Evolutionary conservation across 1,140 invertebrate genomes (phyloP), one percentile per base, ranked within the genome.

Genomic region (Papilio aristodemus): DNA sequence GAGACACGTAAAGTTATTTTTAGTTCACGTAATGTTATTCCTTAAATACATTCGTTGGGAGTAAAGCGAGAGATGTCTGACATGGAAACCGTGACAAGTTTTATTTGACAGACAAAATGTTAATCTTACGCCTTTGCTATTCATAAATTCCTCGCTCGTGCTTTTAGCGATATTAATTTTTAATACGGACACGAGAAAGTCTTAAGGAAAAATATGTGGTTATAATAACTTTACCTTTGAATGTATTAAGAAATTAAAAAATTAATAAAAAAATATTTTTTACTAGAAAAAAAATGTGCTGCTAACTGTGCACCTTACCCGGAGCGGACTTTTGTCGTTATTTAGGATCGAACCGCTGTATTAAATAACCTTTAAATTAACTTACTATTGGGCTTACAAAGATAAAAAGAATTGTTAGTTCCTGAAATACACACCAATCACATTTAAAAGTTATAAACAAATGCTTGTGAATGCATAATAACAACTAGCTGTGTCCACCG

Each of bases 131-230:
- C 46, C 46, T 50, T 50, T 50, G 46, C 46, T 50, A 50, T 50
- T 50, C 46, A 50, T 50, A 50, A 50, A 50, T 50, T 50, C 46
- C 46, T 50, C 46, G 46, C 46, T 50, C 17, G 19, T 50, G 46
- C 46, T 50, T 17, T 50, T 50, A 50, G 46, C 19, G 46, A 50
- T 50, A 50, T 50, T 50, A 50, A 50, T 50, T 22, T 22, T 50
- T 50, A 50, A 50, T 22, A 50, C 17, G 8, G 46, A 22, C 46
- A 22, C 17, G 17, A 50, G 9, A 50, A 22, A 50, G 46, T 50
- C 46, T 50, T 50, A 22, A 50, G 46, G 46, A 50, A 46, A 50
- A 50, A 17, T 50, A 9, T 50, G 46, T 50, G 46, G 46, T 50
- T 3, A 22, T 50, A 50, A 50, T 50, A 22, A 50, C 46, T 50